Evolutionary conservation across 30 jellyfish, hydroid and myxozoan species (phyloP).

Genomic region (Pseudorhiza aurosa): DNA sequence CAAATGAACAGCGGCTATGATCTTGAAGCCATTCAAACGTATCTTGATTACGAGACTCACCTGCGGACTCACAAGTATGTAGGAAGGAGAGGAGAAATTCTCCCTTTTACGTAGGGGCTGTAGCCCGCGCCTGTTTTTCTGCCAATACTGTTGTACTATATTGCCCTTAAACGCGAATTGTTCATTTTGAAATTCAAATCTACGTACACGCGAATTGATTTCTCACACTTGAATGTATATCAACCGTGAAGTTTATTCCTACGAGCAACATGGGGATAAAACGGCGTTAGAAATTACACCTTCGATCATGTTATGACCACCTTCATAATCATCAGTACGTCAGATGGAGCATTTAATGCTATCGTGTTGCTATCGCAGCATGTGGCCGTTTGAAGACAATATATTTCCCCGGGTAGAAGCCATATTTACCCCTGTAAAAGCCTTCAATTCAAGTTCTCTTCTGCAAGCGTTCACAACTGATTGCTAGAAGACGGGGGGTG

Average conservation of each 20-base stretch:
- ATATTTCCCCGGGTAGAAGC: not conserved
- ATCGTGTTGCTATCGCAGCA: not conserved
- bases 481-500: not conserved
- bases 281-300: not conserved
- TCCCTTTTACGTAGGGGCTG: too few species aligned
- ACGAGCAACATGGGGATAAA: not conserved
- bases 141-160: too few species aligned
- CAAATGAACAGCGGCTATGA: too few species aligned
- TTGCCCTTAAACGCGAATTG: too few species aligned
- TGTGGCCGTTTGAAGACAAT: not conserved
- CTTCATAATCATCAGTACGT: not conserved
- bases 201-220: not conserved
- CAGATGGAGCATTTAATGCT: too few species aligned
- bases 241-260: too few species aligned
- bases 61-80: too few species aligned
- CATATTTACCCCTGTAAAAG: constrained; percentile 1
- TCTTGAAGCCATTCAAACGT: too few species aligned
- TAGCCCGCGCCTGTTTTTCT: too few species aligned
- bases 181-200: too few species aligned
- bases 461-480: not conserved
- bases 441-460: not conserved
- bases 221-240: not conserved
- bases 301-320: not conserved
- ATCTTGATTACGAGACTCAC: too few species aligned
- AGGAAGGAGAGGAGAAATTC: too few species aligned